phyloP scores from a whole-genome alignment of 1,140 invertebrate genomes.

The Doryteuthis pealeii region DNA sequence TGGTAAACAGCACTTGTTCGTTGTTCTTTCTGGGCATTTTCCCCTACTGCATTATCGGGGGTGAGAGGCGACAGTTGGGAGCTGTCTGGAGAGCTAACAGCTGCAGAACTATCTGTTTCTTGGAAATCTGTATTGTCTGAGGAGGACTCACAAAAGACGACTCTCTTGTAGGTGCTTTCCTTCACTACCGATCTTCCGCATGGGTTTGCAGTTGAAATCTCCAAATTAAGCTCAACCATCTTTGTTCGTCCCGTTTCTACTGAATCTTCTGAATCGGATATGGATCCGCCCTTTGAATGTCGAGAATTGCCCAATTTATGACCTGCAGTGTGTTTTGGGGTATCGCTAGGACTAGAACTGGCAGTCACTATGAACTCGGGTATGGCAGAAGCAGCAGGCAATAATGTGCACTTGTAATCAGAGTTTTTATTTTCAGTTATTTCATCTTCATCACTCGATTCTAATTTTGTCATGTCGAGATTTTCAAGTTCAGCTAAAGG shows the following conservation, averaged over 20 bases:
- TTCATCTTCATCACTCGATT: slow-evolving; percentile 9
- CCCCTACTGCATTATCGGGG: not conserved
- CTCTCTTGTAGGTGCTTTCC: slow-evolving; percentile 1
- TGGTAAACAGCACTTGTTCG: slow-evolving; percentile 12
- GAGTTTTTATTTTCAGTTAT: not conserved
- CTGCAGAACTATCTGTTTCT: slow-evolving; percentile 6
- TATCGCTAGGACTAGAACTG: slow-evolving; percentile 25
- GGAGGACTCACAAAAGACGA: not conserved
- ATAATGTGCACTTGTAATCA: not conserved
- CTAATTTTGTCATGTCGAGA: slow-evolving; percentile 18
- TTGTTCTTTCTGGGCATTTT: not conserved
- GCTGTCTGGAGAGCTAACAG: slow-evolving; percentile 11
- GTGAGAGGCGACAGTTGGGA: slow-evolving; percentile 1
- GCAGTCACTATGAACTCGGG: slow-evolving; percentile 7
- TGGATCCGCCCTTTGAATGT: not conserved
- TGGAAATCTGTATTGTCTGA: slow-evolving; percentile 11
- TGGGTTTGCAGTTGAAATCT: not conserved
- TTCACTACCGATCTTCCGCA: not conserved
- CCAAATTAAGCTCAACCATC: not conserved
- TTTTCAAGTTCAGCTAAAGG: slow-evolving; percentile 17
- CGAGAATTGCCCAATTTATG: not conserved
- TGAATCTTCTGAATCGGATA: not conserved
- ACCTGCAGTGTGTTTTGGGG: not conserved
- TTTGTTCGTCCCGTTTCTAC: not conserved
- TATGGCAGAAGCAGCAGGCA: not conserved